Evolutionary conservation across 2,888 invertebrate species (phyloP), one percentile per base, ranked within the genome.

Genomic region (Achlya flavicornis): DNA sequence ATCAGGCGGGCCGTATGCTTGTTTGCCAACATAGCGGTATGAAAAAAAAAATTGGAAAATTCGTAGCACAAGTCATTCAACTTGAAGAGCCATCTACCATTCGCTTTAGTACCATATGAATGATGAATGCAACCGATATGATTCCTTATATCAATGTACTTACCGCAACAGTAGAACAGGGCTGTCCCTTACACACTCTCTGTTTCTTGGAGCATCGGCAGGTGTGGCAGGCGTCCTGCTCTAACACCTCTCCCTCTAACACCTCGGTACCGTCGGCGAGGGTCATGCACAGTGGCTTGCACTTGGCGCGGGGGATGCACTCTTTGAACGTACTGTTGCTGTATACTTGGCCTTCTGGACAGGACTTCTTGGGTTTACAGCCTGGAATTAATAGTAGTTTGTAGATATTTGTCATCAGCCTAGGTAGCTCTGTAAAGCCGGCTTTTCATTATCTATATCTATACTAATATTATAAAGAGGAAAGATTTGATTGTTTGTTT

Each of bases 221-320:
- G 0, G 96, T 96, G 76, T 97, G 97, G 81, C 98, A 98, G 0
- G 94, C 95, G 81, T 98, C 97, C 67, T 96, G 95, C 67, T 95
- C 95, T 0, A 97, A 94, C 32, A 96, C 82, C 79, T 97, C 97
- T 0, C 98, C 97, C 86, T 98, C 98, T 64, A 95, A 95, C 77
- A 96, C 95, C 16, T 95, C 94, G 6, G 90, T 90, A 0, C 96
- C 97, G 64, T 96, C 95, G 0, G 78, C 77, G 19, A 96, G 87
- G 46, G 95, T 94, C 90, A 96, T 91, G 76, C 98, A 97, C 1
- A 96, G 87, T 0, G 96, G 96, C 69, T 95, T 94, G 85, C 98
- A 98, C 60, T 95, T 92, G 0, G 95, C 94, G 63, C 95, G 95
- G 0, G 97, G 96, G 6, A 98, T 96, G 81, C 98, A 98, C 48